Evolutionary conservation across 2,797 vertebrate species (phyloP), one percentile per base, ranked within the genome.

Genomic region (Tenualosa ilisha): DNA sequence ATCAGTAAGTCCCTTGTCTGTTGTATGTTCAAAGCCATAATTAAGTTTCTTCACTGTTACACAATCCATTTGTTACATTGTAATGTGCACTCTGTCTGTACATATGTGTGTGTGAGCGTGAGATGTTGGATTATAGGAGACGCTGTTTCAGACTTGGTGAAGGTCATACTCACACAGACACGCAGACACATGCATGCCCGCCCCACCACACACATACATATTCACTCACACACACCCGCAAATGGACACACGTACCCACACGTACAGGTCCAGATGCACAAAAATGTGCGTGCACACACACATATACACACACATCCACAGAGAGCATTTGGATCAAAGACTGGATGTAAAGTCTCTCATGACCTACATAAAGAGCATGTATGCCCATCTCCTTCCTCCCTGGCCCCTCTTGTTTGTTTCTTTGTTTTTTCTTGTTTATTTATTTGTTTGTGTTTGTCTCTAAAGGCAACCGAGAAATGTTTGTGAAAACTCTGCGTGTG

Each of bases 61-160:
- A 22, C 5, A 7, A 31, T 15, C 26, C 37, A 43, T 43, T 37
- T 43, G 15, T 4, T 8, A n/a, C 20, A 61, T 79, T 6, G 72
- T 22, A 46, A 7, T 6, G 3, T 20, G 68, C 83, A 51, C 11
- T 61, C 6, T 1, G 1, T 49, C 22, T 65, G 65, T 72, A 22
- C 9, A 20, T 79, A 3, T 75, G 68, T 46, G 72, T 43, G 20
- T 37, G 26, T 49, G 53, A 72, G 12, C 40, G 26, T 40, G 20
- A 79, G 72, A 43, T 79, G 72, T 2, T 43, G 72, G 37, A 22
- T 7, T 46, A 22, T 79, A 43, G 72, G 72, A 46, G 75, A 31
- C 63, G 59, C 49, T 24, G 53, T 83, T 90, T 88, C 83, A 86
- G 85, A 83, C 68, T 49, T 72, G 31, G 50, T 54, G 46, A 75